phyloP scores from a whole-genome alignment of 2,797 vertebrate genomes.

The Danio albolineatus region DNA sequence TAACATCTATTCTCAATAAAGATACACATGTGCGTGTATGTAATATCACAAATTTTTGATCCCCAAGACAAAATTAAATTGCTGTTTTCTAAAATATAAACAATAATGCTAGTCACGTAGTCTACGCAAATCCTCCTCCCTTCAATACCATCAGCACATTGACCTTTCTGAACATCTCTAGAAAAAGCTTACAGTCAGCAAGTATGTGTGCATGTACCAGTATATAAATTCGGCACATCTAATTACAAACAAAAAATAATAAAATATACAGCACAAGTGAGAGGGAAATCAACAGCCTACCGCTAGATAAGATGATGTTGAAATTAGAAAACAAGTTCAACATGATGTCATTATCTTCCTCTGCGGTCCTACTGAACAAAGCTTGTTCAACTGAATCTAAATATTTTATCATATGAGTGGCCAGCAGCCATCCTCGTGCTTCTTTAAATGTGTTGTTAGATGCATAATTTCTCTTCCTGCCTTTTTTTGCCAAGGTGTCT shows the following conservation, averaged over 20 bases:
- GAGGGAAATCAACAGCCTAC: not conserved
- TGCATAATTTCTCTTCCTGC: constrained; percentile 4
- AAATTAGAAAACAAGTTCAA: not conserved
- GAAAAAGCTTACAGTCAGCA: not conserved
- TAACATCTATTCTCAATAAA: too few relatives aligned
- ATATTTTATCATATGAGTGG: constrained; percentile 26
- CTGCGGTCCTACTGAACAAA: not conserved
- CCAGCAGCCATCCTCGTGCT: not conserved
- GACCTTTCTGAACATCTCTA: constrained; percentile 13
- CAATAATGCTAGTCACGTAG: not conserved
- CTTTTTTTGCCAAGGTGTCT: constrained; percentile 1
- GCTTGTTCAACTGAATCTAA: constrained; percentile 24
- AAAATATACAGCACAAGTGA: not conserved
- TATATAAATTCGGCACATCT: not conserved
- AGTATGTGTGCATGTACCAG: not conserved
- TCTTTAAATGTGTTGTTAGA: constrained; percentile 4
- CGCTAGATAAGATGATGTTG: not conserved
- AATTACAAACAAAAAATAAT: not conserved
- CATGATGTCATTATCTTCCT: constrained; percentile 5
- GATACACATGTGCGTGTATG: too few relatives aligned
- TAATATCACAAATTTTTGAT: too few relatives aligned
- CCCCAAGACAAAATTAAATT: too few relatives aligned
- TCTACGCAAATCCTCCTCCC: not conserved
- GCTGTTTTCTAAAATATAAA: too few relatives aligned
- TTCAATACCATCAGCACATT: not conserved